Evolutionary conservation across 2,113 vertebrate species (phyloP), one percentile per base, ranked within the genome.

Genomic region (Tupaia tana): DNA sequence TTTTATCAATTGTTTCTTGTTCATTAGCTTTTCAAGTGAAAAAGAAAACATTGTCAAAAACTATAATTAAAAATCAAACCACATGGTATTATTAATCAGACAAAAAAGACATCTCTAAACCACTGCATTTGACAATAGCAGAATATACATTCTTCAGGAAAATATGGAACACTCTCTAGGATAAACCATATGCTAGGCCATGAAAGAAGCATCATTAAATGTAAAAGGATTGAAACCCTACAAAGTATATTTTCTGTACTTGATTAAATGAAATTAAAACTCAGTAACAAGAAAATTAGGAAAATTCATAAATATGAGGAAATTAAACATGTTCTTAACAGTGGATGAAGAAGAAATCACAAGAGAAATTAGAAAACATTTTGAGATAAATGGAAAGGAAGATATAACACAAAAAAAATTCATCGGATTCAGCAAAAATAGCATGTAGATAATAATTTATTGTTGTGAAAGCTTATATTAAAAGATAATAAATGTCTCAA

Each of bases 1-100:
- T 79, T 86, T 85, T 78, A 79, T 66, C n/a, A 66, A 73, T 89
- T 95, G 11, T 54, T 91, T 58, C 59, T 73, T 70, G 10, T 84
- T n/a, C 25, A 63, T 75, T 75, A 25, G 61, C 81, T 61, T 93
- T 86, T 63, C 18, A 56, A 69, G 15, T 63, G 31, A 83, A 84
- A 73, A 27, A 52, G 7, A 92, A 92, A 89, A 34, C 7, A 69
- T 54, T 82, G 34, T 34, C 73, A 61, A 81, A 82, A 88, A 56
- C 15, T 52, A 22, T 22, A 82, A 66, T 34, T 88, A 10, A 78
- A 87, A 93, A 14, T 25, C 24, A 71, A 43, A 77, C 54, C 13
- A 84, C 11, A 8, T 11, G 43, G 69, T 5, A 34, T 25, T 86
- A 56, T 54, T 16, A 86, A 63, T 64, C 69, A 81, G 27, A 86